Percentiles rank a stretch among this genome's conserved stretches.
Conservation (phyloP, 2,888 invertebrate genomes). For the Camponotus fellah region DNA sequence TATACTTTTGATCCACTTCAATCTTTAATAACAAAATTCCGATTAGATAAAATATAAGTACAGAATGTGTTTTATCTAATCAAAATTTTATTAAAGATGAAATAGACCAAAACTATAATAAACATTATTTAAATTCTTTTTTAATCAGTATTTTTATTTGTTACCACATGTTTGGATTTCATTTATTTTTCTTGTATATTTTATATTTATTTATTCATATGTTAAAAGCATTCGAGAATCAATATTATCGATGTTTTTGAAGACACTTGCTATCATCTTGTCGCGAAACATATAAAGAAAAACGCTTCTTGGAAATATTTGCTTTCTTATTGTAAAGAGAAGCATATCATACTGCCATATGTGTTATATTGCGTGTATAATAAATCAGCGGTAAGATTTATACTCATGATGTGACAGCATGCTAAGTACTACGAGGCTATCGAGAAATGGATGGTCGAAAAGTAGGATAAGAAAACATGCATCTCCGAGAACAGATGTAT, state of each 20-base stretch:
- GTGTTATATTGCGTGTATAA: constrained; percentile 34
- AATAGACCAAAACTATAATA: too few relatives aligned
- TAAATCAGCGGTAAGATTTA: constrained; percentile 50
- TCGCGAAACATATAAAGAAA: constrained; percentile 28
- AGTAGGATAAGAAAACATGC: neutral
- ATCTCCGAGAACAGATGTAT: constrained; percentile 1
- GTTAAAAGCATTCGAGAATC: neutral
- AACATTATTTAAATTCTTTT: too few relatives aligned
- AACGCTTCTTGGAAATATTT: constrained; percentile 15
- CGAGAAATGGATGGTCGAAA: constrained; percentile 38
- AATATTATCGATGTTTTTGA: neutral
- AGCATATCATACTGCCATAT: constrained; percentile 21
- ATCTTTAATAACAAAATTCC: neutral
- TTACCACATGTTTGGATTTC: too few relatives aligned
- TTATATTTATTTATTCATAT: neutral
- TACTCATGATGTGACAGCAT: constrained; percentile 41
- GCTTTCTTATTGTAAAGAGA: neutral
- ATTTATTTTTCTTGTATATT: too few relatives aligned
- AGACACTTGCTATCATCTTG: neutral
- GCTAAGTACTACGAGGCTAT: constrained; percentile 47
- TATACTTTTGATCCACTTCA: too few relatives aligned
- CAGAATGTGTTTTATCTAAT: too few relatives aligned
- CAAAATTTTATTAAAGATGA: neutral
- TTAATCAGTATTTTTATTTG: too few relatives aligned
- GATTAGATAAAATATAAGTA: too few relatives aligned